Base-by-base conservation (phyloP, 2,797 vertebrate species). In the Mallotus villosus region DNA sequence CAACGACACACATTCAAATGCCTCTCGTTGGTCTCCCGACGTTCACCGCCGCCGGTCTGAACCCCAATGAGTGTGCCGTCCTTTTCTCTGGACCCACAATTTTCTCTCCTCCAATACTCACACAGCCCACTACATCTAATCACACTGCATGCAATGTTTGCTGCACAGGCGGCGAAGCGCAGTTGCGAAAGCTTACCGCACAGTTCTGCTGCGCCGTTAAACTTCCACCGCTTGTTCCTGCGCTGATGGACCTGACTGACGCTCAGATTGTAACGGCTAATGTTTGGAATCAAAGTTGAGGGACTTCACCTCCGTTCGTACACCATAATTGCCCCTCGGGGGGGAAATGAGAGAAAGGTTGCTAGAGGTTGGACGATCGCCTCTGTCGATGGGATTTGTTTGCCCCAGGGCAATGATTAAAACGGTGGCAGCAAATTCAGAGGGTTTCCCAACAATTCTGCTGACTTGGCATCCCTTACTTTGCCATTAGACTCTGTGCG, bases 381-480 rank as follows among this genome's bases (percentile, higher is more conserved):
- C 78, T 72, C 76, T 71, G 85, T 72, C 80, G 81, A 81, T 67
- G 73, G 72, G 85, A 57, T 84, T 79, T 78, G 72, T 78, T 85
- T 62, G 66, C 80, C 73, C 78, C 74, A 61, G 77, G 75, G 75
- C 80, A 65, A 34, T 57, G 76, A 81, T 76, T 82, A 81, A 84
- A 84, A 77, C 60, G 72, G 73, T 82, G 78, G 75, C 75, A 76
- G 68, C 63, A 59, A 73, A 73, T 77, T 64, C 29, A 82, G 65
- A 64, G 67, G 81, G 80, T 87, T 84, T 81, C 85, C 82, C 78
- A 84, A 87, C 88, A 88, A 78, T 86, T 88, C 16, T 87, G 91
- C 88, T 90, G 90, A 92, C 86, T 85, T 78, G 83, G 84, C 91
- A 85, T 90, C 89, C 89, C 85, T 84, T 70, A 78, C 80, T 79